Evolutionary conservation across 1,140 invertebrate genomes (phyloP).

Genomic region (Olivierus martensii): DNA sequence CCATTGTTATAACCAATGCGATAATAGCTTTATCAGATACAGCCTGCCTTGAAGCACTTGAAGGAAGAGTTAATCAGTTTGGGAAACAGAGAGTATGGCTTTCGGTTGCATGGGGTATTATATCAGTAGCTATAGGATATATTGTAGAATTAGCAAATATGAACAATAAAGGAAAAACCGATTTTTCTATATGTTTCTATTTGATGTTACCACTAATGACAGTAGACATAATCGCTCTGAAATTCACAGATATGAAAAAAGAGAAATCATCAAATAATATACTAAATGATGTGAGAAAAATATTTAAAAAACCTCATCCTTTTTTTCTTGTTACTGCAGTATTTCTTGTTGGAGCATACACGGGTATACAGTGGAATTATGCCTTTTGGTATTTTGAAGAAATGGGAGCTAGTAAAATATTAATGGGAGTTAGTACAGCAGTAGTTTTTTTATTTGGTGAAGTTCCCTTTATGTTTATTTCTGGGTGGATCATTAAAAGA

Average conservation of each 20-base stretch:
- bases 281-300: slow-evolving; percentile 2
- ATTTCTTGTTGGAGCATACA: slow-evolving; percentile 63
- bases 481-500: slow-evolving; percentile 48
- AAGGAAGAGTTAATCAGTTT: neutral
- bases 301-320: neutral
- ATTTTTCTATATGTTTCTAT: slow-evolving; percentile 6
- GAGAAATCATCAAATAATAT: slow-evolving; percentile 3
- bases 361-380: slow-evolving; percentile 73
- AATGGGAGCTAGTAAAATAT: slow-evolving; percentile 37
- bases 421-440: slow-evolving; percentile 51
- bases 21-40: slow-evolving; percentile 4
- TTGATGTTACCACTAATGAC: neutral
- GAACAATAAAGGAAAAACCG: slow-evolving; percentile 19
- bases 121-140: slow-evolving; percentile 3
- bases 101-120: slow-evolving; percentile 8
- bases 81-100: slow-evolving; percentile 7
- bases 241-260: neutral
- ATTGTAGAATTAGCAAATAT: slow-evolving; percentile 1
- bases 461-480: slow-evolving; percentile 7
- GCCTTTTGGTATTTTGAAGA: slow-evolving; percentile 34
- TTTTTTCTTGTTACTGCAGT: slow-evolving; percentile 44
- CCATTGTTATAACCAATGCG: neutral
- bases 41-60: slow-evolving; percentile 2
- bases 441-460: slow-evolving; percentile 39
- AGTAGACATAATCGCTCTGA: slow-evolving; percentile 1